Conservation (phyloP, 2,113 vertebrate species). For the mouse (Mus musculus) region DNA sequence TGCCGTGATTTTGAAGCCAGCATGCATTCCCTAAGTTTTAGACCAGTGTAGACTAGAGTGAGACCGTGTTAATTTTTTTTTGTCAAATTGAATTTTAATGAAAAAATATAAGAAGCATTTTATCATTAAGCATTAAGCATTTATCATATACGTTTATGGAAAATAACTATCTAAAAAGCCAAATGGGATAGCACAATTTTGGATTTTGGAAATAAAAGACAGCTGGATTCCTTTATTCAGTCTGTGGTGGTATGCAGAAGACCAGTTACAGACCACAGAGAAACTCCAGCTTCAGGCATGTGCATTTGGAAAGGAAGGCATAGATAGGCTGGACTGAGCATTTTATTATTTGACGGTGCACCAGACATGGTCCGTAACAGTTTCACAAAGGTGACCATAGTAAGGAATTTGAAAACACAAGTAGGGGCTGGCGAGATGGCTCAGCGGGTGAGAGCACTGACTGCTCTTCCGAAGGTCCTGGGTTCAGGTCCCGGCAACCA, state of each 20-base stretch:
- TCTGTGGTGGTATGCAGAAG: background rate
- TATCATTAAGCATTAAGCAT: background rate
- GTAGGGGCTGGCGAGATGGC: no score
- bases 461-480: no score
- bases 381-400: background rate
- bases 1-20: background rate
- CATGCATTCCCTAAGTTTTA: background rate
- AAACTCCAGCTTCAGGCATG: background rate
- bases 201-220: conserved; percentile 38
- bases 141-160: background rate
- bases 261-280: background rate
- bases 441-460: no score
- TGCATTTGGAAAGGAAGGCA: background rate
- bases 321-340: background rate
- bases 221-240: background rate
- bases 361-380: background rate
- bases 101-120: conserved; percentile 13
- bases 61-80: background rate
- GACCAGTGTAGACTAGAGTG: background rate
- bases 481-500: no score
- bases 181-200: background rate
- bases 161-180: conserved; percentile 31
- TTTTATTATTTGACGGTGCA: background rate
- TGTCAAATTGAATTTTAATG: background rate
- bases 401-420: background rate